Base-by-base conservation (phyloP, 1,140 invertebrate genomes). In the Bombus breviceps region DNA sequence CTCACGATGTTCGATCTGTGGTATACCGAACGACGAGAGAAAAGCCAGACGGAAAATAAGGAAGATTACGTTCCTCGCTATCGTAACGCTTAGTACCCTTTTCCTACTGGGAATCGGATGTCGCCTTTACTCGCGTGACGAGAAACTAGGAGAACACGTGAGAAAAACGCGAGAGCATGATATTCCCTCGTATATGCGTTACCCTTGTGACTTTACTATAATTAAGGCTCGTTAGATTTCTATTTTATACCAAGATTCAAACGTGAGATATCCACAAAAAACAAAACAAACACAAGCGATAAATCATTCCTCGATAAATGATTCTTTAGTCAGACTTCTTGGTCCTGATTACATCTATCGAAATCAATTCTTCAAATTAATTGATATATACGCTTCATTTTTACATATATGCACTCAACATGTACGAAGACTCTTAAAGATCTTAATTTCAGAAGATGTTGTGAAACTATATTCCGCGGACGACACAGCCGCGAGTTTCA, bases 51-150 rank as follows among this genome's bases (percentile, higher is more conserved):
- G 71, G 81, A 88, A 86, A 89, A 86, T 89, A 81, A 89, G 75
- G 68, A 41, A 59, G 37, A 80, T 53, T 10, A 39, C 34, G 13
- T 69, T 81, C 74, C 72, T 69, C 15, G 74, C 9, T 41, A 39
- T 79, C 53, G 71, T 47, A 86, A 83, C 72, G 74, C 22, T 28
- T 43, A 59, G 66, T 83, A 80, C 79, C 39, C 57, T 37, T 69
- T 85, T 83, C 37, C 73, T 72, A 89, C 87, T 89, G 88, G 88
- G 88, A 89, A 89, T 89, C 85, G 88, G 79, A 89, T 81, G 84
- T 85, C 76, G 88, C 62, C 81, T 89, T 81, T 89, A 89, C 68
- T 89, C 88, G 88, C 88, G 88, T 89, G 88, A 89, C 85, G 84
- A 88, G 77, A 83, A 74, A 81, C 66, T 82, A 82, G 62, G 80